phyloP scores from a whole-genome alignment of 2,797 vertebrate species.

The Semotilus atromaculatus region DNA sequence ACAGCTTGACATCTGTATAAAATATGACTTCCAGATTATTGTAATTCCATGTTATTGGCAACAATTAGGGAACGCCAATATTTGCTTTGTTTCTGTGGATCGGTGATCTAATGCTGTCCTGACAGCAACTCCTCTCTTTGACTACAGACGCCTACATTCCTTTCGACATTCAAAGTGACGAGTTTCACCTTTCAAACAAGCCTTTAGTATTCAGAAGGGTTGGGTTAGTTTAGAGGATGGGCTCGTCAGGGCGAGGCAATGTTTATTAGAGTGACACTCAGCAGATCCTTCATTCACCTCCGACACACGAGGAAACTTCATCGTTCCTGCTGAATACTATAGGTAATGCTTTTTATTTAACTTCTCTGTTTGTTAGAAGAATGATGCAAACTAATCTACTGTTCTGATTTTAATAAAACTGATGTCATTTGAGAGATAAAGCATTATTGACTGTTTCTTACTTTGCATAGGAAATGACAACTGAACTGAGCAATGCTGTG shows the following conservation, averaged over 20 bases:
- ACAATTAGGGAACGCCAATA: no score
- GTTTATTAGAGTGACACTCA: background rate
- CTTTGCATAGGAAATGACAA: no score
- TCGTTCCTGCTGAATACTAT: background rate
- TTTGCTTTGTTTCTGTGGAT: background rate
- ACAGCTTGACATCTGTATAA: background rate
- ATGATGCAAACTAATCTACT: background rate
- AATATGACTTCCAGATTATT: no score
- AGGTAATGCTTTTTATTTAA: slow-evolving; percentile 1
- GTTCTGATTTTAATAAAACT: background rate
- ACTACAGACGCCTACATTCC: background rate
- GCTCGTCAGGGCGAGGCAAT: slow-evolving; percentile 7
- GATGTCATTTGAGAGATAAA: background rate
- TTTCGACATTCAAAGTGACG: background rate
- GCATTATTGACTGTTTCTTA: background rate
- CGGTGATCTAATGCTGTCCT: no score
- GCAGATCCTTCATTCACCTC: background rate
- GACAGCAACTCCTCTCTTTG: background rate
- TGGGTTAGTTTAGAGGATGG: background rate
- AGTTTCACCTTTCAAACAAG: background rate
- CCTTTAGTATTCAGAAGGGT: background rate
- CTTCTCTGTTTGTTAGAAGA: background rate
- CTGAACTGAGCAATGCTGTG: no score
- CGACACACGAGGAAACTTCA: background rate
- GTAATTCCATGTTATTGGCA: background rate